These are phyloP conservation scores for Nasonia giraulti DNA, from an alignment of 1,140 invertebrate species.

Conservation along the genomic window DNA sequence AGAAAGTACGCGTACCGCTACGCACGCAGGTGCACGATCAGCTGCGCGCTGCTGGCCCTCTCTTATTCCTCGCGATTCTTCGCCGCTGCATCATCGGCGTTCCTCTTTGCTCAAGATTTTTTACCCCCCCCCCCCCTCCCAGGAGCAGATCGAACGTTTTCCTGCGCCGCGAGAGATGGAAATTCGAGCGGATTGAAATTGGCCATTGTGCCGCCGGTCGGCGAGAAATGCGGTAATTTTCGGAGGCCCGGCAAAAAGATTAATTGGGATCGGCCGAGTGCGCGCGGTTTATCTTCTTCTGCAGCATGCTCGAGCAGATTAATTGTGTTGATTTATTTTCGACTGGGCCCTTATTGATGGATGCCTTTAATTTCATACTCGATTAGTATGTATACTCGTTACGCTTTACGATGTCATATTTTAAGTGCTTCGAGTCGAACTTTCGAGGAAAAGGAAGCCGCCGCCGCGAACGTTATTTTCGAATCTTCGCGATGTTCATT, in stretches of 20 bases:
- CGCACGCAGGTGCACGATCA: slow-evolving; percentile 45
- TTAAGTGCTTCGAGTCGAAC: not conserved
- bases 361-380: slow-evolving; percentile 48
- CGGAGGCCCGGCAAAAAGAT: slow-evolving; percentile 9
- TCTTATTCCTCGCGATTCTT: not conserved
- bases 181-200: slow-evolving; percentile 27
- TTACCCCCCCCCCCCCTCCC: too few species aligned
- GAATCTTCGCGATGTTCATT: not conserved
- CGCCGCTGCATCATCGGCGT: slow-evolving; percentile 7
- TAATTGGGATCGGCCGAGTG: slow-evolving; percentile 18
- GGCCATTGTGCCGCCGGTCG: not conserved
- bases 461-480: too few species aligned
- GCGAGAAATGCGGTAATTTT: slow-evolving; percentile 28
- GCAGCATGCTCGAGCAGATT: slow-evolving; percentile 17
- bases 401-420: slow-evolving; percentile 36
- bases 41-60: slow-evolving; percentile 1
- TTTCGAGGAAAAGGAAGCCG: too few species aligned
- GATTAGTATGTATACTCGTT: slow-evolving; percentile 37
- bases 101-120: not conserved
- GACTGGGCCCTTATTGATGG: slow-evolving; percentile 26
- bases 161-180: slow-evolving; percentile 2
- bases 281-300: slow-evolving; percentile 15
- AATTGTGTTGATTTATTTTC: slow-evolving; percentile 48
- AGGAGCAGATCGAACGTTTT: not conserved
- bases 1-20: slow-evolving; percentile 34